Evolutionary conservation across 2,888 invertebrate genomes (phyloP).

Genomic region (Cantharis rustica): DNA sequence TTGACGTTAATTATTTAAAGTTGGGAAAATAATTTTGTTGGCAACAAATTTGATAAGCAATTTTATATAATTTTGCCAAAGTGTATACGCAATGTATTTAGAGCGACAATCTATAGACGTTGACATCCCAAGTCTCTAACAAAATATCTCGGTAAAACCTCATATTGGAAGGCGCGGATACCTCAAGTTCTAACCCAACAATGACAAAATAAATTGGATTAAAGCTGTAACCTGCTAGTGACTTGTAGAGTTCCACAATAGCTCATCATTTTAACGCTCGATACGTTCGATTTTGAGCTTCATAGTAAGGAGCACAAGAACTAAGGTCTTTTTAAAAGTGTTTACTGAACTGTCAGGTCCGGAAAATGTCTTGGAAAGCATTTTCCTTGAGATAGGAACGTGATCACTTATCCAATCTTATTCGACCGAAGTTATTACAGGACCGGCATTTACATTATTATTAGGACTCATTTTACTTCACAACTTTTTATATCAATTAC

Average conservation of each 20-base stretch:
- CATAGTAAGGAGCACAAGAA: slow-evolving; percentile 38
- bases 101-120: background rate
- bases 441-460: slow-evolving; percentile 21
- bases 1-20: background rate
- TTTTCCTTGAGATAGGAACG: slow-evolving; percentile 50
- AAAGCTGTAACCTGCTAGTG: slow-evolving; percentile 55
- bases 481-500: background rate
- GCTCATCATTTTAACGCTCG: slow-evolving; percentile 52
- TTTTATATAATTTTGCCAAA: background rate
- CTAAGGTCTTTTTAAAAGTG: slow-evolving; percentile 48
- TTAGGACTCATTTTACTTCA: slow-evolving; percentile 2
- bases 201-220: slow-evolving; percentile 59
- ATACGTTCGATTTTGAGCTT: slow-evolving; percentile 34
- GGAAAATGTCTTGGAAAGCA: slow-evolving; percentile 56
- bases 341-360: slow-evolving; percentile 57
- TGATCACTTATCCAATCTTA: slow-evolving; percentile 56
- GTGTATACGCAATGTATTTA: background rate
- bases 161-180: slow-evolving; percentile 39
- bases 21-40: background rate
- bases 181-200: slow-evolving; percentile 53
- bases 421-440: slow-evolving; percentile 30
- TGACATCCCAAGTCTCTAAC: slow-evolving; percentile 18
- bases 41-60: slow-evolving; percentile 1
- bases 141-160: slow-evolving; percentile 29
- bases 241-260: slow-evolving; percentile 56